Percentiles rank a stretch among this genome's conserved stretches.
Evolutionary conservation across 2,888 invertebrate species (phyloP).

Genomic region (Harmothoe impar): DNA sequence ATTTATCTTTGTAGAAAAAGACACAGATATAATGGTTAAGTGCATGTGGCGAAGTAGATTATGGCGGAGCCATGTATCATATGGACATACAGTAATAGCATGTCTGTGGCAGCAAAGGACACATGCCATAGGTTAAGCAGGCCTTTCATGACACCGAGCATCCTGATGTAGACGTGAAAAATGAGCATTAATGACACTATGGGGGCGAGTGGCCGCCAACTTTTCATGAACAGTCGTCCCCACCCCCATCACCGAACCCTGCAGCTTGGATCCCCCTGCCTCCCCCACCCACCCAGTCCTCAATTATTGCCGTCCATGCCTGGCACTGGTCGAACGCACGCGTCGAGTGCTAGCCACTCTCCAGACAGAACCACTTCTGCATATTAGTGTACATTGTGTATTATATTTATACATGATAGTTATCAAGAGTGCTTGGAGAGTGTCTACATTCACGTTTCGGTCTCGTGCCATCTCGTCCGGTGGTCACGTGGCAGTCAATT

Average conservation of each 20-base stretch:
- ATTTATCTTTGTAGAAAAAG: background rate
- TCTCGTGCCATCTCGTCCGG: constrained; percentile 9
- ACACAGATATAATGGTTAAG: background rate
- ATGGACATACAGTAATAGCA: constrained; percentile 1
- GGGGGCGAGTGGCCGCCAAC: background rate
- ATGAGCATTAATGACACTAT: constrained; percentile 24
- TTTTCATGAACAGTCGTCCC: background rate
- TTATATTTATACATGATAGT: background rate
- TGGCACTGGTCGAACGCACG: background rate
- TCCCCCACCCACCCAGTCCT: background rate
- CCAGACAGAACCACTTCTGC: background rate
- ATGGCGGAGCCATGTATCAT: background rate
- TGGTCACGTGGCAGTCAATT: constrained; percentile 25
- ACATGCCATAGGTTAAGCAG: background rate
- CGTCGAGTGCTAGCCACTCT: background rate
- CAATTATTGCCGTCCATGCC: background rate
- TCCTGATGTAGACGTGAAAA: constrained; percentile 17
- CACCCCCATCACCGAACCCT: background rate
- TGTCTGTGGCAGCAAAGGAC: background rate
- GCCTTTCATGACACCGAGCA: background rate
- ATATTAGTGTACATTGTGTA: background rate
- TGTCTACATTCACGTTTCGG: background rate
- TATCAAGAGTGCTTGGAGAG: background rate
- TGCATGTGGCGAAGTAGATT: background rate
- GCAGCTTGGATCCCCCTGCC: background rate